Evolutionary conservation across 2,113 vertebrate species (phyloP), one percentile per base, ranked within the genome.

Genomic region (Ptilonorhynchus violaceus): DNA sequence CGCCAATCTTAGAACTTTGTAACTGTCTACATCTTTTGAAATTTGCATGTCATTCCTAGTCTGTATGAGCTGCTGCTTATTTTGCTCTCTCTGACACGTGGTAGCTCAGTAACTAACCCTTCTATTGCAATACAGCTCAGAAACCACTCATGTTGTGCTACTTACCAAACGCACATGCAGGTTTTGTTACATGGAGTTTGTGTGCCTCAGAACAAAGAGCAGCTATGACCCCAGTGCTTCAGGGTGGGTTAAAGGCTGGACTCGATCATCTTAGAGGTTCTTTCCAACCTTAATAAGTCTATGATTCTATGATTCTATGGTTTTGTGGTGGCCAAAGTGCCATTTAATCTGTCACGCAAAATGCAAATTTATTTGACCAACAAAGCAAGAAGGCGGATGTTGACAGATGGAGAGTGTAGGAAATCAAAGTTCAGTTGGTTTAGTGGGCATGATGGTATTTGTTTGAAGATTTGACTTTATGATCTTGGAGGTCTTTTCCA

Each of bases 151-250:
- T 28, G 4, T 15, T 35, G 2, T 33, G 4, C 11, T 52, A 31
- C 5, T 8, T 12, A 49, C 23, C 31, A 47, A 75, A 52, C 25
- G 47, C 17, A 50, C 3, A 9, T 0, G 1, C 8, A 55, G 27
- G 6, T 56, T 62, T 74, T 27, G 5, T 42, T 66, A 15, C 13
- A 20, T 18, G 15, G 21, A 88, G 2, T 2, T 85, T 64, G 66
- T 47, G 50, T 69, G 59, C 13, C 41, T 25, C 9, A 44, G 49
- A 67, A 33, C 11, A 67, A 76, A n/a, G 31, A 46, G 25, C 33
- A 64, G 4, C 16, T 62, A 7, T 37, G 30, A 66, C 7, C 13
- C 10, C 21, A 21, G 16, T n/a, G n/a, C n/a, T 85, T 84, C 64
- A 17, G 14, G 14, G 10, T 3, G 2, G 4, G 11, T 55, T 55